phyloP scores from a whole-genome alignment of 2,113 vertebrate species.

The Tupaia tana region DNA sequence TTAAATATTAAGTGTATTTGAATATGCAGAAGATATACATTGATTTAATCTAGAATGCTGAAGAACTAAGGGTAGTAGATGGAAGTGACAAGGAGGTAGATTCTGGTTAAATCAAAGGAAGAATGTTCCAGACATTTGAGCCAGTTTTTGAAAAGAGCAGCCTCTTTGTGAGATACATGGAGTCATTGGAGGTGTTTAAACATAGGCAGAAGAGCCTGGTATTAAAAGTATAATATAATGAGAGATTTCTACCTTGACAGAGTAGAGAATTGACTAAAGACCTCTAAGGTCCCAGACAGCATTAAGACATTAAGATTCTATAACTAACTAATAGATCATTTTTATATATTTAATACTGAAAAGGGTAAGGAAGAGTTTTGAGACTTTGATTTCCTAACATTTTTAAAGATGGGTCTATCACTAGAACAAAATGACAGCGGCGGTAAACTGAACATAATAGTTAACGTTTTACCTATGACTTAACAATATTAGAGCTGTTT shows the following conservation, averaged over 20 bases:
- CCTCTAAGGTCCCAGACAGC: neutral
- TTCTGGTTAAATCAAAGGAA: conserved; percentile 24
- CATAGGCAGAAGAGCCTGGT: neutral
- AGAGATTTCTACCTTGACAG: neutral
- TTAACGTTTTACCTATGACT: neutral
- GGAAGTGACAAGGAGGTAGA: neutral
- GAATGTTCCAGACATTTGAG: conserved; percentile 18
- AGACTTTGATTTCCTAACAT: conserved; percentile 27
- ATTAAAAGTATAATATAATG: neutral
- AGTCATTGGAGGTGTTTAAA: neutral
- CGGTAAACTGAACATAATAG: neutral
- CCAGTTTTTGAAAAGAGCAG: conserved; percentile 33
- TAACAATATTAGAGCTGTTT: conserved; percentile 37
- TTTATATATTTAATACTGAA: conserved; percentile 36
- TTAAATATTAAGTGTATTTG: conserved; percentile 53
- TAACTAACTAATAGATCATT: conserved; percentile 6
- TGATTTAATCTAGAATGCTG: conserved; percentile 56
- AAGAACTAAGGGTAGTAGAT: conserved; percentile 53
- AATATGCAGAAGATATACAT: conserved; percentile 43
- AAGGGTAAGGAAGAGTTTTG: conserved; percentile 42
- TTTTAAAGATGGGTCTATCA: neutral
- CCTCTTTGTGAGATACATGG: neutral
- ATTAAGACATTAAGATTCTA: conserved; percentile 22
- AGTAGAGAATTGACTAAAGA: conserved; percentile 22
- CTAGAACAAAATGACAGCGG: conserved; percentile 19